Conservation (phyloP, 2,888 invertebrate genomes). For the Masnerella sp. region DNA sequence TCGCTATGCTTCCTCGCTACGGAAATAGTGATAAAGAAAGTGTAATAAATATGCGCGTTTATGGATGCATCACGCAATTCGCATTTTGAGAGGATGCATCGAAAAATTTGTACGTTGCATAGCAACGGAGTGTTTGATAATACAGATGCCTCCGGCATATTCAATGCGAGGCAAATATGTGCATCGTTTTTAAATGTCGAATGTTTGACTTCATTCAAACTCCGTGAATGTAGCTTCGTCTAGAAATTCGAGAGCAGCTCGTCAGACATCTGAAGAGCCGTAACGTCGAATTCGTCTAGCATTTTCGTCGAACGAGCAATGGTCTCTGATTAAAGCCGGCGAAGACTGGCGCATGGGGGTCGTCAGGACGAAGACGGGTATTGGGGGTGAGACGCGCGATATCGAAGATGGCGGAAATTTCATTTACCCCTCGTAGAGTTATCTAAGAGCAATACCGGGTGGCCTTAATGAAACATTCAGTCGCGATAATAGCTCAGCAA, state of each 20-base stretch:
- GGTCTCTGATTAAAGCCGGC: conserved; percentile 74
- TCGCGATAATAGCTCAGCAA: conserved; percentile 78
- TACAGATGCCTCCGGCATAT: conserved; percentile 25
- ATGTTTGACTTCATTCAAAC: conserved; percentile 51
- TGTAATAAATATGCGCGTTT: conserved; percentile 22
- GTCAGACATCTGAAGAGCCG: conserved; percentile 60
- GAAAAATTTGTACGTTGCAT: conserved; percentile 27
- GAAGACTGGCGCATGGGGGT: conserved; percentile 58
- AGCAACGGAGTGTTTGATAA: conserved; percentile 36
- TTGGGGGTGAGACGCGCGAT: conserved; percentile 68
- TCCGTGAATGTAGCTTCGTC: conserved; percentile 47
- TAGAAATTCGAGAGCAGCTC: conserved; percentile 59
- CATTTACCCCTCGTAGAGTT: conserved; percentile 78
- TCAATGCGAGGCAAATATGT: conserved; percentile 37
- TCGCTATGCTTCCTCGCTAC: conserved; percentile 7
- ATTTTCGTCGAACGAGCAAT: conserved; percentile 71
- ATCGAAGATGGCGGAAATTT: conserved; percentile 78
- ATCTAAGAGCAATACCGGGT: conserved; percentile 78
- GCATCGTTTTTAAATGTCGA: conserved; percentile 47
- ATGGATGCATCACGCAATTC: neutral
- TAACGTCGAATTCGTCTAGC: conserved; percentile 70
- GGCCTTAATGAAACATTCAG: conserved; percentile 78
- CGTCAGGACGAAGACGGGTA: conserved; percentile 54
- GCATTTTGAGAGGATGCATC: conserved; percentile 9
- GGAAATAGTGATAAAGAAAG: conserved; percentile 16